Conservation (phyloP, 2,113 vertebrate genomes). For the Leucosticte australis region DNA sequence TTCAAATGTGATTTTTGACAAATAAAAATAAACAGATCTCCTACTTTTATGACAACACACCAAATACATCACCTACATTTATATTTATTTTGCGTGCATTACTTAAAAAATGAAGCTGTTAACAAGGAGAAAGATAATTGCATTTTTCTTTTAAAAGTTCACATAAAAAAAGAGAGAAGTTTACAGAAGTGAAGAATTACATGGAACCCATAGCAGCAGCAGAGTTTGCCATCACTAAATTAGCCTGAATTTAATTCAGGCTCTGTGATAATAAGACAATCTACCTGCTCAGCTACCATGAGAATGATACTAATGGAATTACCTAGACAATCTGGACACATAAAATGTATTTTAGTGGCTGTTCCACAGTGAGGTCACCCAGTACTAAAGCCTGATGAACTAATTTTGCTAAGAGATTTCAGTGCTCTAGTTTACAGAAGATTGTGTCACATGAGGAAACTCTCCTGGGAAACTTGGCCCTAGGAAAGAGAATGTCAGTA, state of each 20-base stretch:
- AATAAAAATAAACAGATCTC: neutral
- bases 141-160: neutral
- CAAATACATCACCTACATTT: neutral
- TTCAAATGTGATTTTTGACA: neutral
- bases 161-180: neutral
- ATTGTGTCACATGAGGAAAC: neutral
- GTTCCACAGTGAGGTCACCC: neutral
- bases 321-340: slow-evolving; percentile 30
- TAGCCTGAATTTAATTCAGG: slow-evolving; percentile 32
- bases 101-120: neutral
- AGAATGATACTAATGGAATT: slow-evolving; percentile 54
- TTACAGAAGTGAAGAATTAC: neutral
- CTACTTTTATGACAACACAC: neutral
- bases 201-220: neutral
- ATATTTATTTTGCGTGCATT: neutral
- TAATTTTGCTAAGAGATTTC: slow-evolving; percentile 17
- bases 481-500: slow-evolving; percentile 31
- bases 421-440: neutral
- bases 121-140: neutral
- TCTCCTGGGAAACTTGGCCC: slow-evolving; percentile 27
- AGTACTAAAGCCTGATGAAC: neutral
- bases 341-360: slow-evolving; percentile 11
- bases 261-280: slow-evolving; percentile 32
- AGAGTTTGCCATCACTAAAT: slow-evolving; percentile 14
- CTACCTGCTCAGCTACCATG: slow-evolving; percentile 39